phyloP scores from a whole-genome alignment of 2,888 invertebrate genomes.

The Lordiphosa andalusiaca region DNA sequence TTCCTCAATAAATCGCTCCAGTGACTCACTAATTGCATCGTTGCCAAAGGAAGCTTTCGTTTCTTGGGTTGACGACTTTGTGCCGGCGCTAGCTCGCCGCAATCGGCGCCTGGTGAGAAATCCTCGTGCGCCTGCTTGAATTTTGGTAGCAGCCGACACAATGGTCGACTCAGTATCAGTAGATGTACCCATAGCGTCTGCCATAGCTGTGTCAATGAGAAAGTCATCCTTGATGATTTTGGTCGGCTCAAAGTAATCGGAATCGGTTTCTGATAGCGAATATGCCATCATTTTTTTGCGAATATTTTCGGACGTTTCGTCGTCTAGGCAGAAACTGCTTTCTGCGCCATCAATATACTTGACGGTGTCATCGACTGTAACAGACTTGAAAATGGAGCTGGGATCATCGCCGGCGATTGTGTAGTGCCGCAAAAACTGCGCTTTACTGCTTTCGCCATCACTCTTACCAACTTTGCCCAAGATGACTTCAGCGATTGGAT shows the following conservation, averaged over 20 bases:
- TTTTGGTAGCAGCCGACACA: slow-evolving; percentile 77
- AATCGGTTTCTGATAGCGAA: slow-evolving; percentile 78
- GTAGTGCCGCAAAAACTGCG: slow-evolving; percentile 58
- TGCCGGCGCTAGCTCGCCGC: slow-evolving; percentile 67
- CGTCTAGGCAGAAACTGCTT: slow-evolving; percentile 66
- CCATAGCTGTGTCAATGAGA: slow-evolving; percentile 75
- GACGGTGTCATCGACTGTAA: slow-evolving; percentile 62
- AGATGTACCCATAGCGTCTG: slow-evolving; percentile 70
- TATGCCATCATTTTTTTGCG: slow-evolving; percentile 77
- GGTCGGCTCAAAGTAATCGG: slow-evolving; percentile 71
- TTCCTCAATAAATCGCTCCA: slow-evolving; percentile 76
- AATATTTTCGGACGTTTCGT: slow-evolving; percentile 72
- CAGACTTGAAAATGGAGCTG: slow-evolving; percentile 55
- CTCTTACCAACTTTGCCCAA: slow-evolving; percentile 7
- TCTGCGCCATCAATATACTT: slow-evolving; percentile 44
- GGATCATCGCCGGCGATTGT: slow-evolving; percentile 62
- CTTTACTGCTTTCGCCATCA: slow-evolving; percentile 35
- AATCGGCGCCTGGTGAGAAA: slow-evolving; percentile 74
- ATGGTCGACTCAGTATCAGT: slow-evolving; percentile 79
- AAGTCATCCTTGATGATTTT: slow-evolving; percentile 64
- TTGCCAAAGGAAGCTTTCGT: slow-evolving; percentile 77
- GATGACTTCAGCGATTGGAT: slow-evolving; percentile 17
- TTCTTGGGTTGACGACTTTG: slow-evolving; percentile 62
- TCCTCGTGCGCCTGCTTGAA: slow-evolving; percentile 78
- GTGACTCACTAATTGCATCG: slow-evolving; percentile 77